Conservation (phyloP, 2,888 invertebrate species). For the Neoaliturus tenellus region DNA sequence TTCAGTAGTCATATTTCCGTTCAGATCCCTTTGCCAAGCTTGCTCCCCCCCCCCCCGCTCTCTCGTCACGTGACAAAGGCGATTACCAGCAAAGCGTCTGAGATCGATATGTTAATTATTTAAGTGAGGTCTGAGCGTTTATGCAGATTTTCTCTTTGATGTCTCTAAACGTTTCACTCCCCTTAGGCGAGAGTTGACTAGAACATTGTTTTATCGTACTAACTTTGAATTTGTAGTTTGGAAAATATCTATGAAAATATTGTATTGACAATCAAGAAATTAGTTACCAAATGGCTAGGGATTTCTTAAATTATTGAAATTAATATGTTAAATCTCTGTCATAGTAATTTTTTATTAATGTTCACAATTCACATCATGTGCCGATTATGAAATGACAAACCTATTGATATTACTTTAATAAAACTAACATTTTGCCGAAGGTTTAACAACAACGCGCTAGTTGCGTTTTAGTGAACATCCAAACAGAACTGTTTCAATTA, state of each 20-base stretch:
- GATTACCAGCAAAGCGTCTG: neutral
- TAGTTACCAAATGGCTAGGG: too few relatives aligned
- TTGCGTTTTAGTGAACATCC: neutral
- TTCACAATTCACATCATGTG: too few relatives aligned
- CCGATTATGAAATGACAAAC: too few relatives aligned
- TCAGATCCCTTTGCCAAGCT: neutral
- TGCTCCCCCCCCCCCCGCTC: neutral
- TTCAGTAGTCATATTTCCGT: too few relatives aligned
- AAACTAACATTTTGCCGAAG: neutral
- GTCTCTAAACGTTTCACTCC: neutral
- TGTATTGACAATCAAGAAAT: too few relatives aligned
- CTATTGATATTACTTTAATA: too few relatives aligned
- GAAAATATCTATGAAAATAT: too few relatives aligned
- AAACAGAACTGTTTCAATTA: conserved; percentile 16
- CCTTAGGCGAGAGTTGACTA: neutral
- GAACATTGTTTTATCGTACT: neutral
- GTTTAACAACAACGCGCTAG: neutral
- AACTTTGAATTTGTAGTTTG: too few relatives aligned
- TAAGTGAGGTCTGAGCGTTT: conserved; percentile 30
- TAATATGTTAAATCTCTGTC: too few relatives aligned
- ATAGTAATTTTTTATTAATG: too few relatives aligned
- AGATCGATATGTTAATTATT: conserved; percentile 26
- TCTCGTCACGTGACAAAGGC: neutral
- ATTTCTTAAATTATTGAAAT: too few relatives aligned
- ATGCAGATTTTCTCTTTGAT: conserved; percentile 32